phyloP scores from a whole-genome alignment of 2,113 vertebrate species.

The Eolophus roseicapilla region DNA sequence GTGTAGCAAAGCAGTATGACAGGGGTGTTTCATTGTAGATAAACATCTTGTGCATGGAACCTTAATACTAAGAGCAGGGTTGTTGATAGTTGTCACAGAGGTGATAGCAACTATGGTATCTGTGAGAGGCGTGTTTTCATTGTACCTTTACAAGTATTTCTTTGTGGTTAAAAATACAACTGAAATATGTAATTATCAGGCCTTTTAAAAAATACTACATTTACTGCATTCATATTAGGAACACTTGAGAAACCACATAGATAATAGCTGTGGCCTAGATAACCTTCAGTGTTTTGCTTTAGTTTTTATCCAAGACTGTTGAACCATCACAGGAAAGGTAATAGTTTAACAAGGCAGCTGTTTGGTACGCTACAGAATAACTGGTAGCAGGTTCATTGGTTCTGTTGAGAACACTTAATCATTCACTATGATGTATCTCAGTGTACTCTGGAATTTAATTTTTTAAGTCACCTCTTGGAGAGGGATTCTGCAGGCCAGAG shows the following conservation, averaged over 20 bases:
- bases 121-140: background rate
- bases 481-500: background rate
- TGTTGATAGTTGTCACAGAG: background rate
- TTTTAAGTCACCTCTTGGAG: background rate
- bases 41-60: background rate
- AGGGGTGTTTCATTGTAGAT: background rate
- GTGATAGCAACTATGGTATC: background rate
- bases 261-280: background rate
- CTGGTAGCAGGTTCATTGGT: background rate
- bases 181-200: background rate
- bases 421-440: background rate
- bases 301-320: background rate
- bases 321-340: background rate
- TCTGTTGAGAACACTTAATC: background rate
- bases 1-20: background rate
- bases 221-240: background rate
- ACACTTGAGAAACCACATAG: background rate
- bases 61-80: background rate
- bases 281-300: background rate
- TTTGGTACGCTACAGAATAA: background rate
- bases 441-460: background rate
- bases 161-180: background rate
- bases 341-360: background rate
- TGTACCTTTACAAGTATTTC: background rate
- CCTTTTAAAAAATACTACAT: background rate